Percentiles rank a stretch among this genome's conserved stretches.
Evolutionary conservation across 2,888 invertebrate genomes (phyloP).

Genomic region (Carpatolechia fugitivella): DNA sequence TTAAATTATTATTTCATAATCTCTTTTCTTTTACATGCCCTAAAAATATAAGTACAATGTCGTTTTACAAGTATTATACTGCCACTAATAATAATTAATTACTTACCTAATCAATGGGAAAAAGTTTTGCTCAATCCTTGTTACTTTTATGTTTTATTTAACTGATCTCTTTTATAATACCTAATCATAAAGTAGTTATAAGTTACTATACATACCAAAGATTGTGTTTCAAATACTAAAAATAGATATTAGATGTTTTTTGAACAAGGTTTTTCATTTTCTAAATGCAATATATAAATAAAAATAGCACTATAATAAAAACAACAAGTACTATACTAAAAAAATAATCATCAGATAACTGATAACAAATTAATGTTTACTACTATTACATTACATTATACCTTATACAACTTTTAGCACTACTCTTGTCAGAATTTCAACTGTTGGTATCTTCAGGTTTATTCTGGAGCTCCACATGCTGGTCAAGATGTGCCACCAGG

Average conservation of each 20-base stretch:
- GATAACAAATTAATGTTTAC: neutral
- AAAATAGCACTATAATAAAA: neutral
- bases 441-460: conserved; percentile 2
- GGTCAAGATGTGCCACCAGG: conserved; percentile 83
- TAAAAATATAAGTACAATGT: neutral
- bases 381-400: conserved; percentile 4
- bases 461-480: conserved; percentile 67
- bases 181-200: conserved; percentile 35
- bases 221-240: conserved; percentile 47
- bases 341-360: neutral
- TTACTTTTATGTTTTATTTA: conserved; percentile 39
- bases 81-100: neutral
- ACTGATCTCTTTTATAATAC: conserved; percentile 61
- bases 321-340: neutral
- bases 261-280: neutral
- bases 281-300: neutral
- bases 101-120: conserved; percentile 1
- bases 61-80: conserved; percentile 3
- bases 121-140: conserved; percentile 21
- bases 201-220: conserved; percentile 57
- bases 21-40: neutral
- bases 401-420: neutral
- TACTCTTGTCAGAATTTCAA: neutral
- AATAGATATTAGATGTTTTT: conserved; percentile 19
- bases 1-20: conserved; percentile 24